phyloP scores from a whole-genome alignment of 2,888 invertebrate species.

The Physocephala rufipes region DNA sequence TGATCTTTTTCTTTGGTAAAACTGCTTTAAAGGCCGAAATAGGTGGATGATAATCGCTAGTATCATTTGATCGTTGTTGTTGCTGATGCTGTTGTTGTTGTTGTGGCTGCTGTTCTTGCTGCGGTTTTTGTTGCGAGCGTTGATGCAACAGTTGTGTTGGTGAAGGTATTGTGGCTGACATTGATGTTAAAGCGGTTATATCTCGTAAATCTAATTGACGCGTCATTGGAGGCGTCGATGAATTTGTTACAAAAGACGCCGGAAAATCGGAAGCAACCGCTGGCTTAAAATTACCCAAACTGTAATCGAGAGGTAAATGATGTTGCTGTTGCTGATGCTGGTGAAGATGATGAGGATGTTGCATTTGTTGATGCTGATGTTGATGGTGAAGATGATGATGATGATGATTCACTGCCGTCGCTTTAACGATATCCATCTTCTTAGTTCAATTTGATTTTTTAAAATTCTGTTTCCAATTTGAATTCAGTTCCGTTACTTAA shows the following conservation, averaged over 20 bases:
- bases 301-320: conserved; percentile 62
- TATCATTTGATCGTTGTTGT: conserved; percentile 47
- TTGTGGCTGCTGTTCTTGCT: conserved; percentile 42
- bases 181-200: conserved; percentile 58
- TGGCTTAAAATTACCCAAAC: conserved; percentile 62
- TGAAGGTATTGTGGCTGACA: conserved; percentile 56
- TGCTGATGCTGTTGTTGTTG: conserved; percentile 51
- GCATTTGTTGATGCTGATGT: conserved; percentile 42
- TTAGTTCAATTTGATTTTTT: conserved; percentile 33
- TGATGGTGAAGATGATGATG: conserved; percentile 24
- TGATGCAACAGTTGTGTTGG: conserved; percentile 59
- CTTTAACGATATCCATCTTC: conserved; percentile 58
- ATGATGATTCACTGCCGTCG: conserved; percentile 32
- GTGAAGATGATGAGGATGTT: conserved; percentile 47
- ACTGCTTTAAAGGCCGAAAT: conserved; percentile 66
- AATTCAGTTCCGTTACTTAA: conserved; percentile 16
- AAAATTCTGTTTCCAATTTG: conserved; percentile 33
- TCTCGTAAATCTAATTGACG: conserved; percentile 59
- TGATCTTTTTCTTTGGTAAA: conserved; percentile 62
- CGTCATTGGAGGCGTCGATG: conserved; percentile 44
- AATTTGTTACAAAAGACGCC: conserved; percentile 30
- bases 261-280: conserved; percentile 61
- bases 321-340: conserved; percentile 48
- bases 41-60: conserved; percentile 53
- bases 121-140: conserved; percentile 52